Base-by-base conservation (phyloP, 2,113 vertebrate species). In the Onychostruthus taczanowskii region DNA sequence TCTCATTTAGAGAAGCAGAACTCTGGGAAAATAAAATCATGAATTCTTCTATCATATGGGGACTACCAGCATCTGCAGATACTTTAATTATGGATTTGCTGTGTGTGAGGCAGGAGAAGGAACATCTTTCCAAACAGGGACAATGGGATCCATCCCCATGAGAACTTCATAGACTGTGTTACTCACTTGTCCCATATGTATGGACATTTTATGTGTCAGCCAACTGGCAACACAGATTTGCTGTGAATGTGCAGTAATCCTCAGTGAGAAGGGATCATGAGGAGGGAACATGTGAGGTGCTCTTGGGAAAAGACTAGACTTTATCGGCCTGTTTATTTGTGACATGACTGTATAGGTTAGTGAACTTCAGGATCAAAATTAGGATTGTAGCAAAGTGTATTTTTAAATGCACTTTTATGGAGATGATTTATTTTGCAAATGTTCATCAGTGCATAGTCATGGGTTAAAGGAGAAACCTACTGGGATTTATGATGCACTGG, bases 151-250 rank as follows among this genome's bases (percentile, higher is more conserved):
- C 31, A 44, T 58, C 22, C 8, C 22, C 9, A 2, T 41, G 26
- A 74, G 50, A 73, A 18, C 7, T 50, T 69, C 16, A 16, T 8
- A 50, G 27, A 15, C 10, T 41, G 1, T 56, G 10, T 69, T 80
- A 30, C 30, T 86, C 11, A 6, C 12, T 47, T 56, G 20, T 47
- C 35, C 17, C 7, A 0, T 37, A 67, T 59, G 9, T 21, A 2
- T 49, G 31, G 24, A 17, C 3, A 3, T 20, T 35, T 6, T 31
- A 17, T 16, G 11, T 72, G 63, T 80, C 30, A 86, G 53, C 63
- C 27, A 53, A 26, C 16, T 53, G 55, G 9, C 16, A 15, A 6
- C 0, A 0, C 4, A 15, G 8, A 28, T 82, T 44, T 1, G 1
- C 41, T 68, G 7, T 62, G 27, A 43, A 28, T 17, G 3, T 73